Base-by-base conservation (phyloP, 2,888 invertebrate species). In the Eretmocerus hayati region DNA sequence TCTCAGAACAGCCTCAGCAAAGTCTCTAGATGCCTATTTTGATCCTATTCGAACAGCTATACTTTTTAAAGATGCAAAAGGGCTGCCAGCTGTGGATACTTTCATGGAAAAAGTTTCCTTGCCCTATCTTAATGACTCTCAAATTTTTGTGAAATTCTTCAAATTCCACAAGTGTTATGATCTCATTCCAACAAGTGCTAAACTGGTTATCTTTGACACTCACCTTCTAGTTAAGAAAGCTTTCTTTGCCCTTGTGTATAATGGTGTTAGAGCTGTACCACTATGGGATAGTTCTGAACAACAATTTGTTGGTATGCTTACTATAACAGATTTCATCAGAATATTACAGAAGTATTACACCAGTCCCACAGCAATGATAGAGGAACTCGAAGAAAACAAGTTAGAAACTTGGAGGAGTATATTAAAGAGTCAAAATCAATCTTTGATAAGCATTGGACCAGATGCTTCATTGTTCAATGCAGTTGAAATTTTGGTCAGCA, bases 151-250 rank as follows among this genome's bases (percentile, higher is more conserved):
- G 63, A 95, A 95, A 74, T 99, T 99, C 81, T 97, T 99, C 85
- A 92, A 93, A 75, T 96, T 95, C 75, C 97, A 99, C 81, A 95
- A 94, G 76, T 97, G 97, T 75, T 99, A 99, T 78, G 99, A 99
- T 79, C 83, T 99, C 74, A 96, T 99, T 72, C 99, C 99, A 54
- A 96, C 95, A 53, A 96, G 95, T 65, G 95, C 96, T 61, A 99
- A 99, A 77, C 80, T 99, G 72, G 97, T 99, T 59, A 95, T 99
- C 53, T 99, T 99, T 74, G 99, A 99, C 77, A 99, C 97, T 39
- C 91, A 95, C 72, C 81, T 99, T 54, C 85, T 94, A 60, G 97
- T 96, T 57, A 93, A 95, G 76, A 96, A 96, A 74, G 97, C 99
- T 43, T 99, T 99, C 77, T 99, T 94, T 75, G 99, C 99, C 35